These are phyloP conservation scores for Aythya baeri DNA, from an alignment of 2,113 vertebrate species.

Conservation along the genomic window DNA sequence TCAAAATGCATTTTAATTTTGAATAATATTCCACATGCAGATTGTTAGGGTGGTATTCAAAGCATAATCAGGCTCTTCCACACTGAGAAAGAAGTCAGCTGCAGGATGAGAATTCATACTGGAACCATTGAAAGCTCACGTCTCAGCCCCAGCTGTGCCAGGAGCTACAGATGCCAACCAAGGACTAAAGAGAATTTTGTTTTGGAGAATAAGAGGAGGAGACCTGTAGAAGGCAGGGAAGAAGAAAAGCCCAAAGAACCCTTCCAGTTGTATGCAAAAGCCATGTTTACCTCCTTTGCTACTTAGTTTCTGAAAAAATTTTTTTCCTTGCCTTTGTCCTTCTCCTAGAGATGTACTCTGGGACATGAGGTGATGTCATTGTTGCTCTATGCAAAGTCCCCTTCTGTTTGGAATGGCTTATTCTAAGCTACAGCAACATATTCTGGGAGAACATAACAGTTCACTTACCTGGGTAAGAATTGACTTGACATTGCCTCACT, in stretches of 20 bases:
- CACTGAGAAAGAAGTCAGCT: constrained; percentile 6
- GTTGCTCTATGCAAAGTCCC: neutral
- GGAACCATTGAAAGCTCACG: neutral
- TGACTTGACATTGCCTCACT: neutral
- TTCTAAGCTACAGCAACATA: neutral
- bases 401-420: neutral
- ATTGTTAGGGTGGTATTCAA: neutral
- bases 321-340: neutral
- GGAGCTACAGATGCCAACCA: neutral
- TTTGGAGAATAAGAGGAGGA: neutral
- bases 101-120: neutral
- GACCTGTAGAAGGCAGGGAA: neutral
- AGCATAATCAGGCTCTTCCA: neutral
- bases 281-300: neutral
- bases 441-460: neutral
- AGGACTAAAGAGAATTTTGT: neutral
- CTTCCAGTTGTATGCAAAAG: neutral
- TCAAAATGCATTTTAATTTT: constrained; percentile 11
- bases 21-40: neutral
- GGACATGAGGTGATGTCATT: neutral
- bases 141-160: constrained; percentile 5
- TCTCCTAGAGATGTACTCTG: neutral
- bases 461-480: neutral
- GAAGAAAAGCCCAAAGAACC: neutral
- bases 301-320: neutral